These are phyloP conservation scores for Tympanoctomys barrerae DNA, from an alignment of 2,797 vertebrate genomes.

Conservation along the genomic window DNA sequence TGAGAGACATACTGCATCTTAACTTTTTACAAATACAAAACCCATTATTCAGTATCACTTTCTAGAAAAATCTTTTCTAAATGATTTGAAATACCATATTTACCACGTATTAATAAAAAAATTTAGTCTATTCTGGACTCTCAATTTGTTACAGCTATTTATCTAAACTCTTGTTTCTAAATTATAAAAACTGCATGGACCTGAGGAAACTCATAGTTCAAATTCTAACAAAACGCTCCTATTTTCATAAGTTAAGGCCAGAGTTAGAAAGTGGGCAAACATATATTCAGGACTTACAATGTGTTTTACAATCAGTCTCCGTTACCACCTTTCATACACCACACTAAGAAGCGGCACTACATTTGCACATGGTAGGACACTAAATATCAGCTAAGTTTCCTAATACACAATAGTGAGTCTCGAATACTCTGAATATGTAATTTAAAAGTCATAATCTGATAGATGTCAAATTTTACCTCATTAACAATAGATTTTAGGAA, in stretches of 20 bases:
- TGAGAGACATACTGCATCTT: constrained; percentile 24
- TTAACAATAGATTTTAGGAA: constrained; percentile 5
- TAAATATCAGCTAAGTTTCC: neutral
- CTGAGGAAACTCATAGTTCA: neutral
- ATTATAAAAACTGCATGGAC: neutral
- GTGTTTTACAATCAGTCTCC: neutral
- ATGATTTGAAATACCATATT: constrained; percentile 38
- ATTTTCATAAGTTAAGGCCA: neutral
- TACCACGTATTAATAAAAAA: constrained; percentile 32
- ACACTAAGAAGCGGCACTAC: neutral
- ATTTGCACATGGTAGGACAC: neutral
- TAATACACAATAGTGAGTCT: neutral
- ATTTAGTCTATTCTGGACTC: constrained; percentile 24
- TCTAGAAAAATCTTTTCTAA: neutral
- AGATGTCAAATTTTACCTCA: constrained; percentile 34
- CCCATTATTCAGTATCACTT: neutral
- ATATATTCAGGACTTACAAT: neutral
- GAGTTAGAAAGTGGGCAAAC: neutral
- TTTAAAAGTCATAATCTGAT: constrained; percentile 25
- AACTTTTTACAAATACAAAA: constrained; percentile 50
- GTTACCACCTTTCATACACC: neutral
- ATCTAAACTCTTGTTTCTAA: neutral
- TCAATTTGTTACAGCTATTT: constrained; percentile 25
- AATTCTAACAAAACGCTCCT: constrained; percentile 13
- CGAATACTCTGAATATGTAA: constrained; percentile 29